phyloP scores from a whole-genome alignment of 1,140 invertebrate genomes.

The Drosophila erecta region DNA sequence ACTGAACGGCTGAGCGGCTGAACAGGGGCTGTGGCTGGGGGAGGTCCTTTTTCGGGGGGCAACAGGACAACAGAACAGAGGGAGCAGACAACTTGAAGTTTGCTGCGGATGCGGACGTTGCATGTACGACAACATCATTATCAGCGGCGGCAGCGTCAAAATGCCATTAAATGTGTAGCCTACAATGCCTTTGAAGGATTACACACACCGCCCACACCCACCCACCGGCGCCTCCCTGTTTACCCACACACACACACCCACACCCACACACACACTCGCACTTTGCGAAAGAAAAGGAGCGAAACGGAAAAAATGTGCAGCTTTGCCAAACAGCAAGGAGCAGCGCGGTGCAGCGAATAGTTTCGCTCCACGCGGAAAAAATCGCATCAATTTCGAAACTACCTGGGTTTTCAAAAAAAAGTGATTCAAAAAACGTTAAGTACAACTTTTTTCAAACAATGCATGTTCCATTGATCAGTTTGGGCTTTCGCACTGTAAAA shows the following conservation, averaged over 20 bases:
- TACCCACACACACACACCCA: slow-evolving; percentile 4
- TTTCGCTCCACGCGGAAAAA: slow-evolving; percentile 16
- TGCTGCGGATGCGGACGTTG: slow-evolving; percentile 63
- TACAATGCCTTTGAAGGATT: slow-evolving; percentile 79
- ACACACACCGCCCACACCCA: slow-evolving; percentile 27
- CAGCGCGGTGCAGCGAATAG: slow-evolving; percentile 48
- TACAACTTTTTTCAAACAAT: too few relatives aligned
- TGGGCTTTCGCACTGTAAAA: too few relatives aligned
- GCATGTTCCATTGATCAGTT: too few relatives aligned
- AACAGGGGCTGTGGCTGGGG: neutral
- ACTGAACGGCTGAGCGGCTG: slow-evolving; percentile 11
- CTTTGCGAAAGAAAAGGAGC: slow-evolving; percentile 39
- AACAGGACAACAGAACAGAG: neutral
- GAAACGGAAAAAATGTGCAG: slow-evolving; percentile 65
- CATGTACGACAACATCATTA: slow-evolving; percentile 73
- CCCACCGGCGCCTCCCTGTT: slow-evolving; percentile 26
- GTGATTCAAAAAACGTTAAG: too few relatives aligned
- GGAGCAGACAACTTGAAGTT: slow-evolving; percentile 56
- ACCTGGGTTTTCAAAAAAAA: neutral
- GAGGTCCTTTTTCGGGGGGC: slow-evolving; percentile 2
- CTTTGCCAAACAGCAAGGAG: slow-evolving; percentile 72
- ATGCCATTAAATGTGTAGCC: slow-evolving; percentile 78
- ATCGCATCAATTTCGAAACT: neutral
- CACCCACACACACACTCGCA: slow-evolving; percentile 17
- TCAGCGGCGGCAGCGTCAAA: slow-evolving; percentile 78